phyloP scores from a whole-genome alignment of 2,113 vertebrate species.

The Tichodroma muraria region DNA sequence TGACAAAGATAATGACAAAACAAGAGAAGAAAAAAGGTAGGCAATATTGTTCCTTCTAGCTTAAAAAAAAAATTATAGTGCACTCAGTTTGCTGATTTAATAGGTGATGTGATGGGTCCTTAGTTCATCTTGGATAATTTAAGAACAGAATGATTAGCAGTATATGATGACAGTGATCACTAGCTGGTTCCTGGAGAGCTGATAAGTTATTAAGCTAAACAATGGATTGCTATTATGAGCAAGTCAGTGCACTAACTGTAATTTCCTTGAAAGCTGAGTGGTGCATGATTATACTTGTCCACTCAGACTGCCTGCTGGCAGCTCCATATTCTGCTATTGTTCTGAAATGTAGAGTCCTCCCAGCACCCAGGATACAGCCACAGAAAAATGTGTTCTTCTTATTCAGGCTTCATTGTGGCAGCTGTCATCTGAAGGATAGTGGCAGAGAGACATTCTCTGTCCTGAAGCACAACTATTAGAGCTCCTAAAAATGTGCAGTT shows the following conservation, averaged over 20 bases:
- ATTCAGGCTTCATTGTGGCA: neutral
- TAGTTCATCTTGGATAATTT: conserved; percentile 16
- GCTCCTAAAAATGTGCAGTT: neutral
- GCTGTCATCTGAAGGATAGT: neutral
- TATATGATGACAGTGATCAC: conserved; percentile 34
- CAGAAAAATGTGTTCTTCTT: neutral
- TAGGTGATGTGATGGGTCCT: conserved; percentile 37
- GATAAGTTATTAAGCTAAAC: conserved; percentile 58
- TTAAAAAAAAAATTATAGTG: neutral
- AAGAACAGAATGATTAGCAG: conserved; percentile 43
- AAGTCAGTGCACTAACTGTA: conserved; percentile 34
- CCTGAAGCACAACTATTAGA: neutral
- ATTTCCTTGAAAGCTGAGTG: conserved; percentile 56
- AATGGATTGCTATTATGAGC: conserved; percentile 47
- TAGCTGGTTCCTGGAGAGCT: conserved; percentile 43
- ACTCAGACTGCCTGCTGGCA: conserved; percentile 42
- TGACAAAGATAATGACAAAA: neutral
- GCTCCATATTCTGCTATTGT: conserved; percentile 23
- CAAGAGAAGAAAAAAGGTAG: neutral
- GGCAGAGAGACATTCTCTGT: neutral
- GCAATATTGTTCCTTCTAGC: neutral
- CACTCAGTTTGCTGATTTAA: neutral
- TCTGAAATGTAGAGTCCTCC: neutral
- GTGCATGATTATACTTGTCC: conserved; percentile 57
- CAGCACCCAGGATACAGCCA: neutral